phyloP scores from a whole-genome alignment of 1,140 invertebrate genomes.

The honey bee (Apis mellifera) region Amel_HAv3.1 CM009944.2:7084001-7084500 shows the following conservation, averaged over 20 bases:
- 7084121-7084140: too few relatives aligned
- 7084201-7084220: neutral
- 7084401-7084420: too few relatives aligned
- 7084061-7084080: neutral
- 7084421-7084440: too few relatives aligned
- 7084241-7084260: neutral
- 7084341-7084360: too few relatives aligned
- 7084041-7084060: neutral
- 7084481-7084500: too few relatives aligned
- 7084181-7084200: conserved; percentile 9
- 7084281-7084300: too few relatives aligned
- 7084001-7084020: conserved; percentile 43
- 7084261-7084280: neutral
- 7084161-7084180: neutral
- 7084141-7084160: neutral
- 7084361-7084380: too few relatives aligned
- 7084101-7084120: neutral
- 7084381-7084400: too few relatives aligned
- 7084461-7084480: too few relatives aligned
- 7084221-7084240: neutral
- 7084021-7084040: neutral
- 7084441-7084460: too few relatives aligned
- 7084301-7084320: too few relatives aligned
- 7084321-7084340: too few relatives aligned
- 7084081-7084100: conserved; percentile 5